A percentile compares a stretch with the other conserved stretches of the same genome.
Evolutionary conservation across 2,797 vertebrate genomes (phyloP).

Genomic region (Cyprinodon diabolis): DNA sequence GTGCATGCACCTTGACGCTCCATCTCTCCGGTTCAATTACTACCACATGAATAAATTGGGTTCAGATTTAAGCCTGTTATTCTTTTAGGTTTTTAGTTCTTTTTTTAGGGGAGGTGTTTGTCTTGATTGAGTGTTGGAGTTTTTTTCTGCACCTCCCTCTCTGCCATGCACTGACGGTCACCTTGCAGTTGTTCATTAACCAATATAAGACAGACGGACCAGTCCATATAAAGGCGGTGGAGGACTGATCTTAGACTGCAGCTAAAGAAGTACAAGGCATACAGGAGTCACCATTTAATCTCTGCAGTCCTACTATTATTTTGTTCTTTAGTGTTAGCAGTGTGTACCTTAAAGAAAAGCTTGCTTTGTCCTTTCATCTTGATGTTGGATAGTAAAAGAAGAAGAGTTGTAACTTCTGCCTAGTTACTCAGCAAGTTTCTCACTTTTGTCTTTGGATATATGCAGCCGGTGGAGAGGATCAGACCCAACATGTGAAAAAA

Average conservation of each 20-base stretch:
- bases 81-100: neutral
- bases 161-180: slow-evolving; percentile 30
- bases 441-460: slow-evolving; percentile 29
- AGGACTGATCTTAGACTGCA: slow-evolving; percentile 44
- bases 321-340: neutral
- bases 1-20: too few species aligned
- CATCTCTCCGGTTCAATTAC: too few species aligned
- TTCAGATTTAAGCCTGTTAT: neutral
- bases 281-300: neutral
- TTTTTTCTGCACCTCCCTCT: slow-evolving; percentile 30
- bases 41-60: neutral
- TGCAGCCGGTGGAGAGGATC: slow-evolving; percentile 4
- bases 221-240: slow-evolving; percentile 30
- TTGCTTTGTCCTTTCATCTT: slow-evolving; percentile 11
- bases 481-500: slow-evolving; percentile 27
- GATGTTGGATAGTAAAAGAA: slow-evolving; percentile 17
- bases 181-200: slow-evolving; percentile 81
- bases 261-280: slow-evolving; percentile 5
- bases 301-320: neutral
- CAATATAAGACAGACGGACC: slow-evolving; percentile 40
- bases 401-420: slow-evolving; percentile 19
- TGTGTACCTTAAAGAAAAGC: neutral
- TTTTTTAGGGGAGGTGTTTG: slow-evolving; percentile 13
- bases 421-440: slow-evolving; percentile 12
- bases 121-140: slow-evolving; percentile 48